These are phyloP conservation scores for Tetragnatha montana DNA, from an alignment of 2,888 invertebrate species.

Conservation along the genomic window DNA sequence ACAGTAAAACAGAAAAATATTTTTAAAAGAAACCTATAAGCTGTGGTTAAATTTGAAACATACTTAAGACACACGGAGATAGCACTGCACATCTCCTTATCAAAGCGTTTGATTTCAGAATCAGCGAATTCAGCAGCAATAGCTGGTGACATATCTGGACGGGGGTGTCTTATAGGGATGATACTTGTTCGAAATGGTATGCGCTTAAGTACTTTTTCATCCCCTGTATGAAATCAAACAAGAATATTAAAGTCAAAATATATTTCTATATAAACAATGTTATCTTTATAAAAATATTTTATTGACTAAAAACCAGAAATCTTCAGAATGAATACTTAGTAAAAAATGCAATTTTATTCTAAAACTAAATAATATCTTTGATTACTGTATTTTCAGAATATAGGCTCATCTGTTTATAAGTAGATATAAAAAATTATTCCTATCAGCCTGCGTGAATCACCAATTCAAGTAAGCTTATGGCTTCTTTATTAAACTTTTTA, in stretches of 20 bases:
- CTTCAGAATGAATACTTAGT: not conserved
- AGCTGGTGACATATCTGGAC: constrained; percentile 69
- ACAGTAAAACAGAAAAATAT: not conserved
- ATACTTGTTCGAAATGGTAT: constrained; percentile 57
- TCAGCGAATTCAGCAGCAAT: constrained; percentile 69
- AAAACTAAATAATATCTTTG: too few relatives aligned
- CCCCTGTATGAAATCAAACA: constrained; percentile 29
- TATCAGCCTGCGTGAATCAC: too few relatives aligned
- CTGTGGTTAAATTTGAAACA: not conserved
- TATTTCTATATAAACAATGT: not conserved
- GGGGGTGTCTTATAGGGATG: constrained; percentile 62
- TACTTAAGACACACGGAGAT: constrained; percentile 61
- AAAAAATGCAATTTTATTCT: too few relatives aligned
- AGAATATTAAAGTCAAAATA: not conserved
- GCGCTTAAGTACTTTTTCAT: constrained; percentile 47
- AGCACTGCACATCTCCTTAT: constrained; percentile 68
- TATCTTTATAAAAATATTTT: not conserved
- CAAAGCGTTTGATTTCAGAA: constrained; percentile 66
- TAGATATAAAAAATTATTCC: too few relatives aligned
- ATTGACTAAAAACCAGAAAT: not conserved
- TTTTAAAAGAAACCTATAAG: not conserved
- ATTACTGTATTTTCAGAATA: too few relatives aligned
- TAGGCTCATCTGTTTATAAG: too few relatives aligned
- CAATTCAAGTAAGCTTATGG: too few relatives aligned
- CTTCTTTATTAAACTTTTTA: too few relatives aligned